Conservation (phyloP, 2,888 invertebrate species). For the Pediacus dermestoides region DNA sequence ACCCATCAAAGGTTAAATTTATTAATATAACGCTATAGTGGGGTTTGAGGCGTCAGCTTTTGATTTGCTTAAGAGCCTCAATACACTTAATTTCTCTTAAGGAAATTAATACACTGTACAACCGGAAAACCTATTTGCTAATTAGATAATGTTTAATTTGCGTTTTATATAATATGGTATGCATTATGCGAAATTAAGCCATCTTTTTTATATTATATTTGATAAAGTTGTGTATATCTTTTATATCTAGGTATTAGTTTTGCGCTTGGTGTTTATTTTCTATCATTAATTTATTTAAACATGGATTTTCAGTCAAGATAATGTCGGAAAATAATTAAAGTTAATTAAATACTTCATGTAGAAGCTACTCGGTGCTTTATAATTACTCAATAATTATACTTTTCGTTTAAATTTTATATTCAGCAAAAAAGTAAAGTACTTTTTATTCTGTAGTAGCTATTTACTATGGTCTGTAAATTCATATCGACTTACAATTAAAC, state of each 20-base stretch:
- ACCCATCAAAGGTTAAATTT: slow-evolving; percentile 36
- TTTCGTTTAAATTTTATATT: too few species aligned
- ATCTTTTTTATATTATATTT: neutral
- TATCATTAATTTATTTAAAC: slow-evolving; percentile 8
- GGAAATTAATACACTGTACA: slow-evolving; percentile 45
- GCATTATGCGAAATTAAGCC: too few species aligned
- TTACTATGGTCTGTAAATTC: too few species aligned
- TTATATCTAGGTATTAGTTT: slow-evolving; percentile 1
- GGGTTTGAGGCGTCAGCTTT: slow-evolving; percentile 40
- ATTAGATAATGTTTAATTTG: slow-evolving; percentile 31
- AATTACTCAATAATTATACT: slow-evolving; percentile 4
- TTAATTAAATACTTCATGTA: slow-evolving; percentile 15
- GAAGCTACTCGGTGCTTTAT: slow-evolving; percentile 8
- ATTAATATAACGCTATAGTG: slow-evolving; percentile 36
- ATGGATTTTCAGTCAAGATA: slow-evolving; percentile 15
- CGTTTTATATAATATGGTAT: neutral
- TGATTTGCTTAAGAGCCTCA: slow-evolving; percentile 49
- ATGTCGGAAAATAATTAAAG: slow-evolving; percentile 19
- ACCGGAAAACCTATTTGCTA: slow-evolving; percentile 45
- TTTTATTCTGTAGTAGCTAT: too few species aligned
- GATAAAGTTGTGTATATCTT: neutral
- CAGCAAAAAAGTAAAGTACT: too few species aligned
- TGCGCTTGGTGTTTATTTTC: neutral
- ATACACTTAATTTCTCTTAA: slow-evolving; percentile 47
- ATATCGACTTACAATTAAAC: too few species aligned